Evolutionary conservation across 2,797 vertebrate species (phyloP).

Genomic region (Lithobates sylvaticus): DNA sequence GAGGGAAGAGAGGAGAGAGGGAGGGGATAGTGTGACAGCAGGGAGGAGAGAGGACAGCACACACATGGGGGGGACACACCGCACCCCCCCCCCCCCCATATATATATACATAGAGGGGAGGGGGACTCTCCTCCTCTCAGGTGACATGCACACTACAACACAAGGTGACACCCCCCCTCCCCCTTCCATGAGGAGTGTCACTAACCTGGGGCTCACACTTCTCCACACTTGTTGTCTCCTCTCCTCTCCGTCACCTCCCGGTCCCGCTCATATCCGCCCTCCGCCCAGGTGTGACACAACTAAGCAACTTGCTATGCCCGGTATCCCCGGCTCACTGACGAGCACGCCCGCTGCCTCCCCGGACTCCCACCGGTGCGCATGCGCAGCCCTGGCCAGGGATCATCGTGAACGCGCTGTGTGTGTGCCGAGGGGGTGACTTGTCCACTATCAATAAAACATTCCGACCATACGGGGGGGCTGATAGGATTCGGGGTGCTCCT

Average conservation of each 20-base stretch:
- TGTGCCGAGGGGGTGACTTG: too few relatives aligned
- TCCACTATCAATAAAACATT: too few relatives aligned
- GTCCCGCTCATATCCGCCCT: conserved; percentile 69
- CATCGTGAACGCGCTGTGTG: too few relatives aligned
- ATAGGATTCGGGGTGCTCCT: too few relatives aligned
- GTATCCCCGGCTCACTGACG: conserved; percentile 27
- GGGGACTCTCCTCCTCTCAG: too few relatives aligned
- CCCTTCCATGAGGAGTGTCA: background rate
- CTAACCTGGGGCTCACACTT: conserved; percentile 33
- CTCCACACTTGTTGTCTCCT: conserved; percentile 27
- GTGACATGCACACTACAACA: too few relatives aligned
- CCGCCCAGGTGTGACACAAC: conserved; percentile 74
- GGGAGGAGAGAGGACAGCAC: background rate
- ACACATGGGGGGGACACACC: background rate
- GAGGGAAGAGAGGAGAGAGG: background rate
- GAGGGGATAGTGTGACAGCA: background rate
- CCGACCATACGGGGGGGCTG: too few relatives aligned
- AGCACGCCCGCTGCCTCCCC: conserved; percentile 24
- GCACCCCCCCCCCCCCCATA: too few relatives aligned
- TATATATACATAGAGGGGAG: too few relatives aligned
- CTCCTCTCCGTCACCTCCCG: conserved; percentile 48
- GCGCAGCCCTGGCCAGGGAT: background rate
- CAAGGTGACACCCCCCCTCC: background rate
- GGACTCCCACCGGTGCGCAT: conserved; percentile 1
- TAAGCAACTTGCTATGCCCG: conserved; percentile 31